Evolutionary conservation across 1,140 invertebrate species (phyloP), one percentile per base, ranked within the genome.

Genomic region (Lepidurus couesii): DNA sequence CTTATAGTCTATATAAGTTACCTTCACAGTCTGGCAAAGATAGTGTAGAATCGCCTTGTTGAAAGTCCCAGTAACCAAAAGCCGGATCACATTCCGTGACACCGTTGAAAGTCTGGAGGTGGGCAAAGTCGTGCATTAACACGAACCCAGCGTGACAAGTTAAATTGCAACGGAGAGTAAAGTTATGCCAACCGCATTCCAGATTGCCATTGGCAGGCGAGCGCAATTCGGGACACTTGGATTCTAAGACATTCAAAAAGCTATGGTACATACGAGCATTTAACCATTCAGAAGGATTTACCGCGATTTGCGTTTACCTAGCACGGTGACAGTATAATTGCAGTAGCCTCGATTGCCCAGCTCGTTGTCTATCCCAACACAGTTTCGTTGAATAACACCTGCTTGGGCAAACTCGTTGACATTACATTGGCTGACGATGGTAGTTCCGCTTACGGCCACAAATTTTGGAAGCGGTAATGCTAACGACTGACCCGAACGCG

Each of bases 401-500:
- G 53, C 6, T 16, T 65, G 6, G n/a, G 13, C 53, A 65, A 65
- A 65, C 16, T 65, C 53, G 21, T 65, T 65, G 53, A 65, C 53
- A 10, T 65, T 65, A 65, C 53, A 65, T 21, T 13, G 7, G 21
- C 8, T 65, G 1, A 21, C 7, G 53, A 65, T 21, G 21, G 6
- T 7, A 21, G 53, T 65, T 21, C 53, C 53, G 21, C 53, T 16
- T 21, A 16, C 53, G 21, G 53, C 16, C 45, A 16, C 21, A 65
- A 65, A 65, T 65, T 65, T 65, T 16, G 53, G 53, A 13, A 65
- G 6, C 53, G 53, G 53, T 16, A 65, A 65, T 9, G 53, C 13
- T 65, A 65, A 65, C 53, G 53, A 65, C 53, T 65, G 53, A n/a
- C 53, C 53, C 9, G 53, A 65, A 21, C 53, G 53, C 8, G 53